Evolutionary conservation across 2,888 invertebrate species (phyloP).

Genomic region (Lissonota sp.): DNA sequence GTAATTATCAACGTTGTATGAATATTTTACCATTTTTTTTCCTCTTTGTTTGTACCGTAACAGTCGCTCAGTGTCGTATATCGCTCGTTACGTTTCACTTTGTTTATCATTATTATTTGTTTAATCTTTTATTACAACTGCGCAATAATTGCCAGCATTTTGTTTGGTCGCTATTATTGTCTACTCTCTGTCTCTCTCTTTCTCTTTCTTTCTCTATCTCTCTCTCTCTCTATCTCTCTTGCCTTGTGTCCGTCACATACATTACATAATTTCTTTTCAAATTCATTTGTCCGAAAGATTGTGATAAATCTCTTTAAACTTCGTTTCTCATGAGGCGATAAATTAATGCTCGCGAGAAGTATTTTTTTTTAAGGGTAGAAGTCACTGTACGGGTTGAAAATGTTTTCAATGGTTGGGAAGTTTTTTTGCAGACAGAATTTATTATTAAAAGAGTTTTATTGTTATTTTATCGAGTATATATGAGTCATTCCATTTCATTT

Average conservation of each 20-base stretch:
- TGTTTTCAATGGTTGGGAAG: no score
- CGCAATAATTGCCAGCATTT: constrained; percentile 59
- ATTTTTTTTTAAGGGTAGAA: no score
- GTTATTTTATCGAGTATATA: no score
- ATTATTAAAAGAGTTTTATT: no score
- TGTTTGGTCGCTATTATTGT: constrained; percentile 55
- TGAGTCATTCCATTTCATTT: no score
- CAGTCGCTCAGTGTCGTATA: constrained; percentile 60
- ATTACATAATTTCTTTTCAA: constrained; percentile 33
- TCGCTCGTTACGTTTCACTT: constrained; percentile 39
- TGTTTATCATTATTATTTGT: constrained; percentile 48
- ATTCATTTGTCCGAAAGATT: constrained; percentile 28
- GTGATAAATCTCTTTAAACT: no score
- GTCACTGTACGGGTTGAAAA: no score
- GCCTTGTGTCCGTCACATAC: constrained; percentile 65
- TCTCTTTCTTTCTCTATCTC: constrained; percentile 51
- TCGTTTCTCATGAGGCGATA: no score
- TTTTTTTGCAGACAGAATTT: no score
- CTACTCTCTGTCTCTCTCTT: constrained; percentile 49
- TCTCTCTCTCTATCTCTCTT: constrained; percentile 66
- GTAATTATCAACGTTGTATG: constrained; percentile 59
- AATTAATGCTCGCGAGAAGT: no score
- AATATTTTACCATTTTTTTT: neutral
- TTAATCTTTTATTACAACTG: constrained; percentile 53
- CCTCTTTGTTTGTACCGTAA: constrained; percentile 46